Conservation (phyloP, 2,797 vertebrate genomes). For the Leptoclinus maculatus region DNA sequence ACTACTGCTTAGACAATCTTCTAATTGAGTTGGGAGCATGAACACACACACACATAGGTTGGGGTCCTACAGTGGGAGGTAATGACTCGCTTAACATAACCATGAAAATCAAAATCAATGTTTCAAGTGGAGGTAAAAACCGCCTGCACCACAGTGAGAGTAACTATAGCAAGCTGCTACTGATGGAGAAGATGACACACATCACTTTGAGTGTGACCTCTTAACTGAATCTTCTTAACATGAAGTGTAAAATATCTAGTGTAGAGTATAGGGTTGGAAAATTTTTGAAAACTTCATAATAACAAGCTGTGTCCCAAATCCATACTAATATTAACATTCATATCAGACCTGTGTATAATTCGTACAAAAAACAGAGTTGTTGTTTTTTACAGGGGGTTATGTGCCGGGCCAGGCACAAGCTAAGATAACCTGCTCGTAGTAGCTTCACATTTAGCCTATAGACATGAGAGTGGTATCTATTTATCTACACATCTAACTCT, state of each 20-base stretch:
- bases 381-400: background rate
- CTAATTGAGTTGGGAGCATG: slow-evolving; percentile 10
- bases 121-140: slow-evolving; percentile 1
- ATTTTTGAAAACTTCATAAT: background rate
- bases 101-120: slow-evolving; percentile 4
- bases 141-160: background rate
- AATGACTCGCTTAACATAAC: slow-evolving; percentile 5
- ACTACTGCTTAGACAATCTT: background rate
- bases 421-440: background rate
- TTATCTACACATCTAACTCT: background rate
- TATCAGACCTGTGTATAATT: background rate
- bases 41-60: background rate
- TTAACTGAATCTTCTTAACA: slow-evolving; percentile 2
- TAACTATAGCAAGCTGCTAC: background rate
- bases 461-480: background rate
- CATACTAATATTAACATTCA: background rate
- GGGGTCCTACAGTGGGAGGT: background rate
- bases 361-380: background rate
- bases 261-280: background rate
- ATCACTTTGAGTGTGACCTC: background rate
- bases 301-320: background rate
- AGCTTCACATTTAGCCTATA: background rate
- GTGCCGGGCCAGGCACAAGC: background rate
- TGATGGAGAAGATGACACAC: background rate
- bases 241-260: background rate